Evolutionary conservation across 2,888 invertebrate species (phyloP).

Genomic region (Euzetes globulus): DNA sequence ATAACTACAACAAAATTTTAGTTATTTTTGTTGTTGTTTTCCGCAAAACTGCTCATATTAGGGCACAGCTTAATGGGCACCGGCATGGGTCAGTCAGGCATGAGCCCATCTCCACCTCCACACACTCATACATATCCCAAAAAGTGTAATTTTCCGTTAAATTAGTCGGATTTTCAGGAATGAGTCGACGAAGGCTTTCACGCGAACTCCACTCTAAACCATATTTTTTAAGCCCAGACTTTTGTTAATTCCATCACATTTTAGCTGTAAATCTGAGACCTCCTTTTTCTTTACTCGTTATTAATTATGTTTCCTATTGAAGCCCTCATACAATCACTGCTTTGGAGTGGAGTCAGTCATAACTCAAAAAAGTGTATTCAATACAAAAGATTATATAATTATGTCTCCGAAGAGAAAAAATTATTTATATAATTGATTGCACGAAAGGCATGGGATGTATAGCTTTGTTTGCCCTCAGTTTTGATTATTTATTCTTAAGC

Average conservation of each 20-base stretch:
- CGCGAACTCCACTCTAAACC: slow-evolving; percentile 1
- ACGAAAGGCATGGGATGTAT: slow-evolving; percentile 17
- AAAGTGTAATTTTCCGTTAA: slow-evolving; percentile 23
- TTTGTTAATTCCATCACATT: not conserved
- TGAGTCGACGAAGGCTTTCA: slow-evolving; percentile 10
- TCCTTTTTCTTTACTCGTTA: not conserved
- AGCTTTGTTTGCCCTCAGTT: not conserved
- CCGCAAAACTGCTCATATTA: not conserved
- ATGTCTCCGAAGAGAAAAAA: not conserved
- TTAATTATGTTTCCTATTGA: not conserved
- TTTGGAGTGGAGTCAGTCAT: not conserved
- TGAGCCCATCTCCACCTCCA: slow-evolving; percentile 25
- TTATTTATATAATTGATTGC: slow-evolving; percentile 11
- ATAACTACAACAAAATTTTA: not conserved
- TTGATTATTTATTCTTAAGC: not conserved
- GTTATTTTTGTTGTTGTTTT: not conserved
- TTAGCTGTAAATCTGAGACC: not conserved
- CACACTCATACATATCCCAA: not conserved
- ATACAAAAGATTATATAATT: not conserved
- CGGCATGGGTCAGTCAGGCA: not conserved
- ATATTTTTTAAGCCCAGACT: not conserved
- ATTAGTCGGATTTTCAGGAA: slow-evolving; percentile 13
- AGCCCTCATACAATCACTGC: not conserved
- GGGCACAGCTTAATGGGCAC: not conserved
- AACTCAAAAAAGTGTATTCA: not conserved